Percentiles rank a stretch among this genome's conserved stretches.
Evolutionary conservation across 2,888 invertebrate genomes (phyloP).

Genomic region (Mongoloraphidia duomilia): DNA sequence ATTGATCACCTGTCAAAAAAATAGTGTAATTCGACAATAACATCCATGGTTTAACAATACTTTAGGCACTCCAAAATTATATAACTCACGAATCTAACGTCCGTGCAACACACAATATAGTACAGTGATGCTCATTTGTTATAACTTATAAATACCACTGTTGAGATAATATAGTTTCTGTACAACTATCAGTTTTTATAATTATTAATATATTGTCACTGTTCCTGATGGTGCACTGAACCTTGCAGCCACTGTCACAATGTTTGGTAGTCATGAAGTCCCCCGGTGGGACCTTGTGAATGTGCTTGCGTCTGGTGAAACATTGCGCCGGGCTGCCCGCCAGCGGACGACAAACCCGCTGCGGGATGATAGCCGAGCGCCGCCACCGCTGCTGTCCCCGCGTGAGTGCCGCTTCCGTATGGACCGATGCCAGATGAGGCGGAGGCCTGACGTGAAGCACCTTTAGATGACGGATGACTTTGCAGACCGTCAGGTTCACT

Average conservation of each 20-base stretch:
- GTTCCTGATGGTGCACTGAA: too few species aligned
- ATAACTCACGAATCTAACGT: too few species aligned
- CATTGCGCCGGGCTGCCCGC: constrained; percentile 16
- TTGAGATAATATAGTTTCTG: too few species aligned
- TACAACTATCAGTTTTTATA: too few species aligned
- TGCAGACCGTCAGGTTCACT: constrained; percentile 24
- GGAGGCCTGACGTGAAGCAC: constrained; percentile 16
- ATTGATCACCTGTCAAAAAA: too few species aligned
- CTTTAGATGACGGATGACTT: constrained; percentile 20
- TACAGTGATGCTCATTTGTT: too few species aligned
- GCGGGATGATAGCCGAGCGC: constrained; percentile 10
- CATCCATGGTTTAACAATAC: too few species aligned
- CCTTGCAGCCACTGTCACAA: constrained; percentile 31
- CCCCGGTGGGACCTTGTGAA: constrained; percentile 23
- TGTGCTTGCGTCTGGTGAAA: constrained; percentile 27
- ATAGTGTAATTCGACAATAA: too few species aligned
- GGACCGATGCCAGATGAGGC: background rate
- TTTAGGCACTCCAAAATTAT: too few species aligned
- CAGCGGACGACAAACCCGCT: constrained; percentile 14
- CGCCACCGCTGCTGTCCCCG: constrained; percentile 17
- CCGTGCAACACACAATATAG: too few species aligned
- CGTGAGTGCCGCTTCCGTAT: constrained; percentile 10
- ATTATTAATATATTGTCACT: too few species aligned
- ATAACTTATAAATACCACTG: too few species aligned
- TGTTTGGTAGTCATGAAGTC: constrained; percentile 31